Evolutionary conservation across 2,888 invertebrate species (phyloP), one percentile per base, ranked within the genome.

Genomic region (Xanthia togata): DNA sequence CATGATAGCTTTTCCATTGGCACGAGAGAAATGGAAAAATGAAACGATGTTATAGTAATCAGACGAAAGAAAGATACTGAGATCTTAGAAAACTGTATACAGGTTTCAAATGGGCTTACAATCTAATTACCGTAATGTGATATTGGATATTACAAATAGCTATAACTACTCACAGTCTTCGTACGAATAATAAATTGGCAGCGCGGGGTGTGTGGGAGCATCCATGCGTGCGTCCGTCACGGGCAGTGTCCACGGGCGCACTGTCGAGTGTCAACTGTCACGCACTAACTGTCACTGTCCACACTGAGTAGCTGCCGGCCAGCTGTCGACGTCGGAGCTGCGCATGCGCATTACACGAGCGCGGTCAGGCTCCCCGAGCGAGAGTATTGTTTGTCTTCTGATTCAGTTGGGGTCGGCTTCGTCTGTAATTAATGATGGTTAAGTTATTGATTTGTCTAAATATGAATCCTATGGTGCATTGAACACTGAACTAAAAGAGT

Each of bases 71-170:
- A 92, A 92, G 91, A 94, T 91, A 88, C 92, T 94, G 96, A 96
- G 96, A 96, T 96, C 96, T 94, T 93, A 91, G 95, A 95, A 95
- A 95, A 95, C 95, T 94, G 93, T 93, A 92, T 93, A 94, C 91
- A 94, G 92, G 90, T 92, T 93, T 92, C 91, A 88, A 91, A 91
- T 91, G 89, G 87, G 86, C 91, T 86, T 93, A 92, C 84, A 59
- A 87, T 79, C 87, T 90, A 90, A 84, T 88, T 89, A 91, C 78
- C 79, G 82, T 92, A 89, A 90, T 93, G 93, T 93, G 93, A 88
- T 89, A 89, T 77, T 79, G 73, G 76, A 82, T 91, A 87, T 89
- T 91, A 92, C 87, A 90, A 88, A 89, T 90, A 90, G 89, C 86
- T 92, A 91, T 67, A 92, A 88, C 92, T 94, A 93, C 90, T 94